Base-by-base conservation (phyloP, 2,113 vertebrate genomes). In the Leptosomus discolor region DNA sequence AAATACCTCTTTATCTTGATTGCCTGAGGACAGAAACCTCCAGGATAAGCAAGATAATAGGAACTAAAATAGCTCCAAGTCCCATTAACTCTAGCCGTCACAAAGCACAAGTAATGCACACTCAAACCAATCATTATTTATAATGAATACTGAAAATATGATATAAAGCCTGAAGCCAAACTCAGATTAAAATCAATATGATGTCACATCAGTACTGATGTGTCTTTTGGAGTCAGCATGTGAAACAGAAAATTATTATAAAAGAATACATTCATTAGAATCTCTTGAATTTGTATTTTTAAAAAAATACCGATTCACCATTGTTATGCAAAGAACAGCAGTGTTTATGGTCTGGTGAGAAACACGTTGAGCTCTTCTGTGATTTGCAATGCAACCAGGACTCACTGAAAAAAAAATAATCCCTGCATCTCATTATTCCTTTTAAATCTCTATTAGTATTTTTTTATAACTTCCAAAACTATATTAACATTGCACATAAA, bases 61-160 rank as follows among this genome's bases (percentile, higher is more conserved):
- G 60, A 96, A 75, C 46, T 64, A 83, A 94, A 93, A 87, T 84
- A 92, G 58, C 80, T 94, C 56, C 48, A 84, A 69, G 63, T 95
- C 73, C 81, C 73, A 91, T 96, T 92, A 85, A 90, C n/a, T 73
- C 67, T 63, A 76, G 30, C 24, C 54, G 70, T 58, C 54, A 51
- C 63, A 88, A 81, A 93, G 58, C 30, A 82, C 71, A 90, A 96
- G 74, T 80, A 91, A 73, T 76, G 67, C 87, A 76, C 71, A 60
- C 34, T 90, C 68, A 64, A 90, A 88, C 65, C 53, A 86, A 80
- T 87, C 84, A 93, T 94, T 95, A 84, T 94, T 92, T 95, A 80
- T 94, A 95, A 94, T 92, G 81, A 83, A 91, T 95, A 80, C 86
- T 90, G 80, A 95, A 91, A 91, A 82, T 81, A 56, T 37, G 8